phyloP scores from a whole-genome alignment of 2,888 invertebrate species.

The Synanthedon formicaeformis region DNA sequence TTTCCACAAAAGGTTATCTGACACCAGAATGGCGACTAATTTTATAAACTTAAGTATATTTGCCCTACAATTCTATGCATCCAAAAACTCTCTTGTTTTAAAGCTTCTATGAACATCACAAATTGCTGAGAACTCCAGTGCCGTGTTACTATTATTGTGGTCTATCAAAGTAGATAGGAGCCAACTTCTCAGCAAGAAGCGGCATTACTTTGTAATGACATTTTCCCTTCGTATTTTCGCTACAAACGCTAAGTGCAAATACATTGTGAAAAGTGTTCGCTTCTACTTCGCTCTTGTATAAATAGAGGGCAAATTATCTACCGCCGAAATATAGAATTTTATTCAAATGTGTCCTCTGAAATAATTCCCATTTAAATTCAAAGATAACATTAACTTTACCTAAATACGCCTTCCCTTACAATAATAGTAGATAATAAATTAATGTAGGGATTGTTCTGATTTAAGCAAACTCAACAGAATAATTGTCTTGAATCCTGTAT shows the following conservation, averaged over 20 bases:
- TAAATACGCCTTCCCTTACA: slow-evolving; percentile 5
- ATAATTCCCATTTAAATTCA: slow-evolving; percentile 11
- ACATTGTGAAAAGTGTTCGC: neutral
- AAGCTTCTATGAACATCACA: neutral
- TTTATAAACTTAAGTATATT: neutral
- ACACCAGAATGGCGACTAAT: too few relatives aligned
- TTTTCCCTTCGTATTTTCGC: neutral
- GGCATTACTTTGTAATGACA: neutral
- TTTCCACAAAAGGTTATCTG: too few relatives aligned
- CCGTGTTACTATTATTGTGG: neutral
- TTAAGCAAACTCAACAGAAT: neutral
- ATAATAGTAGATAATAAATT: neutral
- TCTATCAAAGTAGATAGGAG: neutral
- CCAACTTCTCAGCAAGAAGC: neutral
- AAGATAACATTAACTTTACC: slow-evolving; percentile 14
- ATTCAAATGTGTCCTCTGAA: neutral
- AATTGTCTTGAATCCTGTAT: too few relatives aligned
- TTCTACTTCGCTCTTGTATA: neutral
- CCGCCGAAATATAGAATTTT: neutral
- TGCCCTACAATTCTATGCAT: neutral
- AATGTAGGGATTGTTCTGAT: neutral
- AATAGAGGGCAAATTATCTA: neutral
- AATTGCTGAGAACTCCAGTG: too few relatives aligned
- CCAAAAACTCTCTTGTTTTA: neutral
- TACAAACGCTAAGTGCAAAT: slow-evolving; percentile 1